Percentiles rank a stretch among this genome's conserved stretches.
Conservation (phyloP, 2,797 vertebrate genomes). For the Epinephelus awoara region DNA sequence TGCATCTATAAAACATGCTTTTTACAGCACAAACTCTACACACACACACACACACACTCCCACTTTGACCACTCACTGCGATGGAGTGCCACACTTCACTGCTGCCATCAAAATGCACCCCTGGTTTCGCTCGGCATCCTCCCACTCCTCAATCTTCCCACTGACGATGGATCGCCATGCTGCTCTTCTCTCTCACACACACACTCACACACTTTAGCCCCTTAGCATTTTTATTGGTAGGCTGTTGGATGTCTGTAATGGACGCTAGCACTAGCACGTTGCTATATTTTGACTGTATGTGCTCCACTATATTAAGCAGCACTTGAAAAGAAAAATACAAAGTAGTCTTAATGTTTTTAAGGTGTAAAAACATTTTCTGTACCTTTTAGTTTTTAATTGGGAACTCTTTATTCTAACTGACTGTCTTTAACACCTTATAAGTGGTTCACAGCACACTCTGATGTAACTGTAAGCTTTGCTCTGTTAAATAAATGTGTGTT, state of each 20-base stretch:
- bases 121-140: conserved; percentile 46
- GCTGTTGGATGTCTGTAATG: conserved; percentile 6
- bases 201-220: not conserved
- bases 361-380: not conserved
- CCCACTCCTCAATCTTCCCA: conserved; percentile 52
- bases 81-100: conserved; percentile 51
- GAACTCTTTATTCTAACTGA: not conserved
- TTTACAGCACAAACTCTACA: conserved; percentile 27
- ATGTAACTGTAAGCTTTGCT: not conserved
- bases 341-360: not conserved
- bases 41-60: not conserved
- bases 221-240: not conserved
- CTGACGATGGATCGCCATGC: conserved; percentile 47
- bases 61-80: conserved; percentile 18
- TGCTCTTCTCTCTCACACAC: conserved; percentile 16
- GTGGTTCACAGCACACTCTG: not conserved
- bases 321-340: not conserved
- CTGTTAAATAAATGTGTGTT: not conserved
- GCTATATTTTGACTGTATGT: conserved; percentile 9
- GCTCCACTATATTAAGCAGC: not conserved
- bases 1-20: conserved; percentile 50
- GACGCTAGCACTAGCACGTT: not conserved
- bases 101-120: conserved; percentile 52
- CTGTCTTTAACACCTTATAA: not conserved
- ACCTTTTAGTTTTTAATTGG: not conserved